Conservation (phyloP, 2,888 invertebrate species). For the Xestia sexstrigata region DNA sequence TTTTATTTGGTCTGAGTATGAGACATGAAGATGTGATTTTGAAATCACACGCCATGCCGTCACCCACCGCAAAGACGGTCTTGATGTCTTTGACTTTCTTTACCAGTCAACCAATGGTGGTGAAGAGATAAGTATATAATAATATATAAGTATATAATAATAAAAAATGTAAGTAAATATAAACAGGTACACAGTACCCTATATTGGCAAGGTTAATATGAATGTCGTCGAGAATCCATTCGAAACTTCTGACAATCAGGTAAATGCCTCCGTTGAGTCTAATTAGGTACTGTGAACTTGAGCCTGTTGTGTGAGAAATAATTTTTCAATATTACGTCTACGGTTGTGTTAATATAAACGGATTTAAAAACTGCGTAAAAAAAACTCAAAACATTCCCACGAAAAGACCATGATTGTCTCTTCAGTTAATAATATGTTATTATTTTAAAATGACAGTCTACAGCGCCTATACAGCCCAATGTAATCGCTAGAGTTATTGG, state of each 20-base stretch:
- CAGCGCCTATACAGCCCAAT: not conserved
- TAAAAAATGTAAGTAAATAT: too few species aligned
- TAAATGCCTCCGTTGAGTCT: conserved; percentile 27
- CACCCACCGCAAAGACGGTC: not conserved
- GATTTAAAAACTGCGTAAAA: conserved; percentile 3
- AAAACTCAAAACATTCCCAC: conserved; percentile 7
- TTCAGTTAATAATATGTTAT: not conserved
- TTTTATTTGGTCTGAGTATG: too few species aligned
- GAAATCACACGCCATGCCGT: conserved; percentile 13
- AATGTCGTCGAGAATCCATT: conserved; percentile 16
- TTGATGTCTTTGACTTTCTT: too few species aligned
- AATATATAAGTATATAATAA: too few species aligned
- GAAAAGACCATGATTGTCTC: not conserved
- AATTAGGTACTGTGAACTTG: conserved; percentile 45
- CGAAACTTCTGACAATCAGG: conserved; percentile 23
- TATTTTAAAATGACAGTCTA: not conserved
- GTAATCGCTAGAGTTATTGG: not conserved
- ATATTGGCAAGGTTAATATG: conserved; percentile 31
- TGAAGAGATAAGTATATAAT: not conserved
- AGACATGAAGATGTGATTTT: not conserved
- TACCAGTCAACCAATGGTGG: too few species aligned
- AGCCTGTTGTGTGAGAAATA: conserved; percentile 37
- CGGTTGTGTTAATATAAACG: conserved; percentile 8
- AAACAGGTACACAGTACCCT: not conserved
- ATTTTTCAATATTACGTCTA: conserved; percentile 15